Base-by-base conservation (phyloP, 92 coral and sea anemone genomes). In the Anthopleura xanthogrammica region DNA sequence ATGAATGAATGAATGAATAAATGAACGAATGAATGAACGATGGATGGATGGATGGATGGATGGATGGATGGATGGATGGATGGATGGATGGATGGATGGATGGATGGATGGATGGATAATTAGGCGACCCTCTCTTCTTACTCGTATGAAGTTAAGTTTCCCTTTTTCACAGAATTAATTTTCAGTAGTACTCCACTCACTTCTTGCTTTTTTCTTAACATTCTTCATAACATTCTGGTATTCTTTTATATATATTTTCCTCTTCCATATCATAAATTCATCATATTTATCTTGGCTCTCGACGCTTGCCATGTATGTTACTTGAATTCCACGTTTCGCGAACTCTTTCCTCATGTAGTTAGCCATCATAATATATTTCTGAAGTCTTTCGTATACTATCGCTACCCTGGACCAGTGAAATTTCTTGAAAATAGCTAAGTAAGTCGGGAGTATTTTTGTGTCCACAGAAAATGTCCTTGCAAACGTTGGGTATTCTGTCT, bases 371-470 rank as follows among this genome's bases (percentile, higher is more conserved):
- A 70, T 71, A 92, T 95, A 95, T 75, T 94, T 88, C 12, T 95
- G 87, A 19, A 88, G 83, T 83, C 95, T 78, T 77, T 95, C 98
- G 83, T 89, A 91, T 2, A 95, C 86, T 55, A 95, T 87, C 40
- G 98, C 98, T 56, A 92, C 92, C 40, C 89, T 91, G 19, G 88
- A 90, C 98, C 98, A 95, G 52, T 88, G 79, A 82, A 88, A 95
- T 54, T 88, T 62, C 39, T 86, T 90, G 22, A 93, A 90, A 20
- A 95, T 89, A 16, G 92, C 92, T 74, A 90, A 77, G 12, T 93
- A 90, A 50, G 92, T 91, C 1, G 94, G 92, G 0, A 95, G 81
- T 40, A 95, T 87, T 41, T 95, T 89, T 11, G 92, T 91, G 71
- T 92, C 94, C 20, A 93, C 89, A 42, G 95, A 90, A 73, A 88